Conservation (phyloP, 2,113 vertebrate species). For the Octodon degus region DNA sequence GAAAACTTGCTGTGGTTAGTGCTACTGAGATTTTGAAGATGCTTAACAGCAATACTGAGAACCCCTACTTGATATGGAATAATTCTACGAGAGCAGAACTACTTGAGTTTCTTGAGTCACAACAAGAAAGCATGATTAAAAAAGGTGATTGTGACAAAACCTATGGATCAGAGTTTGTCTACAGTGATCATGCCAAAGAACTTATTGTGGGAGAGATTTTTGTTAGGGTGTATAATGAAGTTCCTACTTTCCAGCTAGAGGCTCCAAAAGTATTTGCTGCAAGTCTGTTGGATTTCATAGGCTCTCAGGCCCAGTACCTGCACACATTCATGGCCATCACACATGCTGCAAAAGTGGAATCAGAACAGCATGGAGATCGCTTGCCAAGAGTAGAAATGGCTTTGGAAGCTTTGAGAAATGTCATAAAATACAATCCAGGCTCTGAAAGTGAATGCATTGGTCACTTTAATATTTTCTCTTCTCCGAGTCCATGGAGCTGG, state of each 20-base stretch:
- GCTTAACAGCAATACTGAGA: conserved; percentile 98
- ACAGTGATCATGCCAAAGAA: conserved; percentile 95
- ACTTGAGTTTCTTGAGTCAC: conserved; percentile 95
- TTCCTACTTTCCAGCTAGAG: conserved; percentile 96
- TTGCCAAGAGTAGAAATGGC: conserved; percentile 97
- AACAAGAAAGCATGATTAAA: conserved; percentile 97
- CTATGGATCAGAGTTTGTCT: conserved; percentile 96
- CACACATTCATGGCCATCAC: conserved; percentile 97
- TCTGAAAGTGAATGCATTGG: conserved; percentile 98
- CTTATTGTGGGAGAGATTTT: conserved; percentile 99
- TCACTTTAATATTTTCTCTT: conserved; percentile 98
- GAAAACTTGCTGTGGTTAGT: conserved; percentile 90
- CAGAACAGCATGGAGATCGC: conserved; percentile 95
- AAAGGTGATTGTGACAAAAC: conserved; percentile 96
- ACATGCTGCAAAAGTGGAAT: conserved; percentile 96
- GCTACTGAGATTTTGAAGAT: conserved; percentile 96
- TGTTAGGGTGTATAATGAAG: conserved; percentile 98
- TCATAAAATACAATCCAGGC: conserved; percentile 98
- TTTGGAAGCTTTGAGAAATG: conserved; percentile 96
- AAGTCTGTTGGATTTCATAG: conserved; percentile 96
- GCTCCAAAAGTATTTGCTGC: conserved; percentile 96
- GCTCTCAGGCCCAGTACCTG: conserved; percentile 98
- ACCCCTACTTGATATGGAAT: conserved; percentile 98
- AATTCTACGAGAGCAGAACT: conserved; percentile 96
- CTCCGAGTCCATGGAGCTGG: conserved; percentile 98